Base-by-base conservation (phyloP, 1,140 invertebrate genomes). In the Halictus rubicundus region DNA sequence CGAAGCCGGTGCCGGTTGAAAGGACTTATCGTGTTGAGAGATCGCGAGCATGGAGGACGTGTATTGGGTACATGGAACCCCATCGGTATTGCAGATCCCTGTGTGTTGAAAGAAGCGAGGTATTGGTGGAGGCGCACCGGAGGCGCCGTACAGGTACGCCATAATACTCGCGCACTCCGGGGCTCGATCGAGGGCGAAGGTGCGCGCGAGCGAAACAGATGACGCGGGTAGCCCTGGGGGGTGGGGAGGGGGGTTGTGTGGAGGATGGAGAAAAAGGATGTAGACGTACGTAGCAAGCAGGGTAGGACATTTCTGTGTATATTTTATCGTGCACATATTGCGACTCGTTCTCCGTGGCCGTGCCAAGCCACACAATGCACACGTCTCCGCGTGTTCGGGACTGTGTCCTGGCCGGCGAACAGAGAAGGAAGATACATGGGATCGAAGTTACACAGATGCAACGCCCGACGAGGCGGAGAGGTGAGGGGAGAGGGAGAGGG, bases 251-350 rank as follows among this genome's bases (percentile, higher is more conserved):
- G 49, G 14, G 12, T n/a, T 2, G 49, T 2, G 12, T 2, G 4
- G 49, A 19, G 49, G 16, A 52, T 19, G 32, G 73, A 85, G 69
- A 79, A 86, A 82, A 82, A 80, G 83, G 71, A 86, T 72, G 81
- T 63, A 82, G 80, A 74, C 65, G 69, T 68, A 52, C 66, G n/a
- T 46, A 42, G 63, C 65, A 54, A 68, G 64, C 32, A 32, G 59
- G 75, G 65, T 85, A 86, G 42, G 79, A 86, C 80, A 78, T 85
- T 86, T 86, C 84, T 77, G 82, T 78, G 85, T 87, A 85, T 87
- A 84, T 87, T 87, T 87, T 87, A 87, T 87, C 83, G 85, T 69
- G 82, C 82, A 85, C 82, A 87, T 87, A 87, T 87, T 83, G 85
- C 85, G 80, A 86, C 61, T 81, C 83, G 83, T 75, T 86, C 80